Conservation (phyloP, 1,140 invertebrate species). For the Bombus superbus region DNA sequence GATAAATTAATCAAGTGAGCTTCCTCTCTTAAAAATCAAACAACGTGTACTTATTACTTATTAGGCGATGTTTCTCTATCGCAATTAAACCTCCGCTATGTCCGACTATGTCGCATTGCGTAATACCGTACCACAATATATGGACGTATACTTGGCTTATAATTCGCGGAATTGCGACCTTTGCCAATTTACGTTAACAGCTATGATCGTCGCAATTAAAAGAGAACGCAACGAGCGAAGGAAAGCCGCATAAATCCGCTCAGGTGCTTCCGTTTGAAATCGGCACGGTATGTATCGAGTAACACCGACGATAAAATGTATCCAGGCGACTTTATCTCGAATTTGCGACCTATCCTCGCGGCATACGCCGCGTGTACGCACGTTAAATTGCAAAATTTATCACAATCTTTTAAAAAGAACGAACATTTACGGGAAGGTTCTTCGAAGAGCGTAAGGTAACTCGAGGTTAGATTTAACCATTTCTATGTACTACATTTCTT, state of each 20-base stretch:
- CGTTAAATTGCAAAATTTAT: slow-evolving; percentile 8
- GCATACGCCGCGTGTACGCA: not conserved
- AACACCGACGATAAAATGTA: slow-evolving; percentile 14
- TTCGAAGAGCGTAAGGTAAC: not conserved
- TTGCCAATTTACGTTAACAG: slow-evolving; percentile 36
- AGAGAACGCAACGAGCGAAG: not conserved
- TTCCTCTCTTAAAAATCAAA: too few species aligned
- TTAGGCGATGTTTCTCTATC: slow-evolving; percentile 12
- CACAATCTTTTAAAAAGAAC: not conserved
- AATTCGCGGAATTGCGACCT: slow-evolving; percentile 33
- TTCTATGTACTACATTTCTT: too few species aligned
- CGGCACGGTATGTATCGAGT: slow-evolving; percentile 27
- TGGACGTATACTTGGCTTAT: slow-evolving; percentile 1
- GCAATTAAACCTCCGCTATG: slow-evolving; percentile 13
- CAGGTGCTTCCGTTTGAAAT: slow-evolving; percentile 36
- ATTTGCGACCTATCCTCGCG: not conserved
- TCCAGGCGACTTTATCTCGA: slow-evolving; percentile 3
- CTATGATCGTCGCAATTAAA: slow-evolving; percentile 36
- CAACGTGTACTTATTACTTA: not conserved
- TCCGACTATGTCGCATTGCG: not conserved
- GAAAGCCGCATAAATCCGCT: slow-evolving; percentile 26
- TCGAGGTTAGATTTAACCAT: not conserved
- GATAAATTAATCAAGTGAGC: not conserved
- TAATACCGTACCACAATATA: not conserved
- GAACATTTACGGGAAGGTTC: not conserved